A percentile compares a stretch with the other conserved stretches of the same genome.
Conservation (phyloP, 2,888 invertebrate genomes). For the Ormyrus thymus region DNA sequence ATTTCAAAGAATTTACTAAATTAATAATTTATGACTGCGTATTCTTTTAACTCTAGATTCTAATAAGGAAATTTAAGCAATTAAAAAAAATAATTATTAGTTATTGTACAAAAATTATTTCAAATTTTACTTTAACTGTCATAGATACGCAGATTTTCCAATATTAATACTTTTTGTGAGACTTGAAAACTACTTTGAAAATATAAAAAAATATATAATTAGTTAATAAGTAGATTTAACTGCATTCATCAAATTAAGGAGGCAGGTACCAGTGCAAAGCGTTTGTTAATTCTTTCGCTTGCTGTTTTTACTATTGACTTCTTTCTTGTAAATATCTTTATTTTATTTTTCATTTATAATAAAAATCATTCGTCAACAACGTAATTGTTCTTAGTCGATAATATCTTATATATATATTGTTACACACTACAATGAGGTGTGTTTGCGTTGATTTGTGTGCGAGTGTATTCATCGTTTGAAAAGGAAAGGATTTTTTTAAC, state of each 20-base stretch:
- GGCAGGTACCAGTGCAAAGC: conserved; percentile 41
- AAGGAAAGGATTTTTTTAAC: conserved; percentile 44
- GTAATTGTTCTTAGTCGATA: conserved; percentile 75
- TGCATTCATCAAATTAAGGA: conserved; percentile 32
- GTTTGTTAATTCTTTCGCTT: conserved; percentile 41
- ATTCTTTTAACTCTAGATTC: too few relatives aligned
- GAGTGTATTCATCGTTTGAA: conserved; percentile 51
- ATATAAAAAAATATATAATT: conserved; percentile 18
- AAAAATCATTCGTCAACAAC: conserved; percentile 76
- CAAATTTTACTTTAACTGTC: conserved; percentile 26
- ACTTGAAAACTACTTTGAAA: conserved; percentile 11
- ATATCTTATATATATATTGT: conserved; percentile 66
- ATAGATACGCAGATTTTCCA: conserved; percentile 42
- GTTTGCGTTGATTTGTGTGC: conserved; percentile 54
- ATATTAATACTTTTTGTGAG: conserved; percentile 21
- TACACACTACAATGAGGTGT: conserved; percentile 67
- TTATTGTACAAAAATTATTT: not conserved
- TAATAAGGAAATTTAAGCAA: too few relatives aligned
- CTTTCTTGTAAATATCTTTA: conserved; percentile 75
- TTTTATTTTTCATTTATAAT: conserved; percentile 75
- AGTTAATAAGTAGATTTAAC: conserved; percentile 21
- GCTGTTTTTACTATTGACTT: conserved; percentile 48
- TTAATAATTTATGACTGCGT: too few relatives aligned
- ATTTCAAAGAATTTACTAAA: conserved; percentile 25
- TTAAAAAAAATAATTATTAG: conserved; percentile 22